Conservation (phyloP, 1,140 invertebrate genomes). For the Drosophila nasuta region DNA sequence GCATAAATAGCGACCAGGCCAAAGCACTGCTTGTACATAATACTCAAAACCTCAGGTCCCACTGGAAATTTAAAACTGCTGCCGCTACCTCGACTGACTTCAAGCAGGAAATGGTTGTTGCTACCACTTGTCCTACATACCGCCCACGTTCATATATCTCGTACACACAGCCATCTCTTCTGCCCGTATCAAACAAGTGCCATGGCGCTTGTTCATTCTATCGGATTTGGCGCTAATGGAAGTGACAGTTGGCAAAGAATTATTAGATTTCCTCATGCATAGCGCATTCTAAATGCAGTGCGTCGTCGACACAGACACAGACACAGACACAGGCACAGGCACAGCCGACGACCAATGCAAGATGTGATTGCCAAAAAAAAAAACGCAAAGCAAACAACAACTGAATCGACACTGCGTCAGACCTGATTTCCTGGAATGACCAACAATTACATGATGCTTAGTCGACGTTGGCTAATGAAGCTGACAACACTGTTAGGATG, state of each 20-base stretch:
- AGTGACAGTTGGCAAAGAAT: conserved; percentile 80
- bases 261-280: conserved; percentile 82
- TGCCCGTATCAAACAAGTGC: neutral
- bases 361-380: conserved; percentile 45
- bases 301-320: neutral
- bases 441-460: conserved; percentile 60
- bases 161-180: neutral
- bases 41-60: conserved; percentile 16
- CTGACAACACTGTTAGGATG: neutral
- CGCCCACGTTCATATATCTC: neutral
- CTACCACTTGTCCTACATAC: conserved; percentile 11
- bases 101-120: conserved; percentile 26
- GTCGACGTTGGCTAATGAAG: neutral
- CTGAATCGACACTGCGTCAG: conserved; percentile 17
- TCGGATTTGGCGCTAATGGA: conserved; percentile 64
- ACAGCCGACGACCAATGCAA: conserved; percentile 7
- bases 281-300: conserved; percentile 53
- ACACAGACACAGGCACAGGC: neutral
- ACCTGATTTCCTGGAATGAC: conserved; percentile 66
- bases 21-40: conserved; percentile 33
- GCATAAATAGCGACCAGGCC: neutral
- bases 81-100: conserved; percentile 12
- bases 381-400: conserved; percentile 15
- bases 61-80: conserved; percentile 14
- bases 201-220: conserved; percentile 5